Base-by-base conservation (phyloP, 2,888 invertebrate genomes). In the Tinea pellionella region DNA sequence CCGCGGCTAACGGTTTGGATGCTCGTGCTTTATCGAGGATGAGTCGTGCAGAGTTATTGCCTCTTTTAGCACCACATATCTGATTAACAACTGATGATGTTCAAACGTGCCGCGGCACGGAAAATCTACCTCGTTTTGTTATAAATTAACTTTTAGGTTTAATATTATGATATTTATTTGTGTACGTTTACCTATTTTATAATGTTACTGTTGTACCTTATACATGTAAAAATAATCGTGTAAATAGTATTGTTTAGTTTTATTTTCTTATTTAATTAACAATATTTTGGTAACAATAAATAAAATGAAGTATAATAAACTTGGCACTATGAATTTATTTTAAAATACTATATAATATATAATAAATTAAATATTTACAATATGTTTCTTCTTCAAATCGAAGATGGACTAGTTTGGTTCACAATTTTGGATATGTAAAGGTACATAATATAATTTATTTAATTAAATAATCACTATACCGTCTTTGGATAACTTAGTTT, bases 41-140 rank as follows among this genome's bases (percentile, higher is more conserved):
- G 96, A 95, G 95, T 70, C 94, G 95, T 64, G 92, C 94, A 16
- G 95, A 95, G 71, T 82, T 96, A 61, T 88, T 96, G 60, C 94
- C 94, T 71, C 85, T 96, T 65, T 83, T 96, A 60, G 96, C 96
- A 16, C 95, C 94, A 67, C 94, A 78, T 64, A 74, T 77, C 67
- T 81, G 74, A 84, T 66, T 53, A 18, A 32, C 32, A 29, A 3
- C 30, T 57, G 57, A 19, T 53, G n/a, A 57, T 57, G 32, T 30
- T 30, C 57, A 32, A 57, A 57, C 71, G 82, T 82, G 80, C 75
- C 67, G 61, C 15, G 64, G 76, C 82, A 83, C 78, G 66, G 73
- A 76, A 74, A 78, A 87, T 86, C 87, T 87, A 87, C 87, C 87
- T 87, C 87, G 83, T 80, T 84, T 80, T 78, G 74, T 83, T 80